Evolutionary conservation across 2,888 invertebrate genomes (phyloP).

Genomic region (Sussaba pulchella): DNA sequence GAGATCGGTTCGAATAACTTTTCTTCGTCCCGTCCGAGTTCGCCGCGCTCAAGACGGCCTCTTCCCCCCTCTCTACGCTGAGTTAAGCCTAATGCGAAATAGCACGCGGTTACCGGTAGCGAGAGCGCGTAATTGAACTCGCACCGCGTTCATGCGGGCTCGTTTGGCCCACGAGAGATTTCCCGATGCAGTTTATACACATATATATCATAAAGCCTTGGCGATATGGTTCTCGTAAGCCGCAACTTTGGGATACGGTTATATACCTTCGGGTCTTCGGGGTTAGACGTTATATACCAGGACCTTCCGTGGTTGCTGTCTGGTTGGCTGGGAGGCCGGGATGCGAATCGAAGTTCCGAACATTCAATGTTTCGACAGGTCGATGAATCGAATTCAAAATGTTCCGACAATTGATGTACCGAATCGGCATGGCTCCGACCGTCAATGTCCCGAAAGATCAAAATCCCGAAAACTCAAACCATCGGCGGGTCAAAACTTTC

Average conservation of each 20-base stretch:
- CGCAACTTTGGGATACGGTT: not conserved
- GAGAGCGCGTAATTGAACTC: constrained; percentile 61
- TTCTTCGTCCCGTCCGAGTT: constrained; percentile 17
- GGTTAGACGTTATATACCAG: not conserved
- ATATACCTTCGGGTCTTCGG: no score
- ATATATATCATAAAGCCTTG: not conserved
- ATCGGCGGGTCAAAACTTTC: no score
- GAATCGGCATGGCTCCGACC: no score
- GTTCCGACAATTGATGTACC: no score
- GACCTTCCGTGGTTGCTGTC: not conserved
- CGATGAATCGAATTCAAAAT: no score
- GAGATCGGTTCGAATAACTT: constrained; percentile 47
- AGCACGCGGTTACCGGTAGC: constrained; percentile 32
- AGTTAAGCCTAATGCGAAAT: constrained; percentile 47
- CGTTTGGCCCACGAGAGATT: not conserved
- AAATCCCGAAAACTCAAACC: no score
- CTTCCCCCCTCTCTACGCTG: no score
- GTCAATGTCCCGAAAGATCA: no score
- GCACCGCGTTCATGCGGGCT: constrained; percentile 38
- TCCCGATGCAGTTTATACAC: not conserved
- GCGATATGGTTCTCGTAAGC: not conserved
- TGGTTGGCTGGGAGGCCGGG: not conserved
- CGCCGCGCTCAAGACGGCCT: no score
- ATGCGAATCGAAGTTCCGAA: no score
- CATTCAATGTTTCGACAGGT: no score